Conservation (phyloP, 2,888 invertebrate genomes). For the Euplexia lucipara region DNA sequence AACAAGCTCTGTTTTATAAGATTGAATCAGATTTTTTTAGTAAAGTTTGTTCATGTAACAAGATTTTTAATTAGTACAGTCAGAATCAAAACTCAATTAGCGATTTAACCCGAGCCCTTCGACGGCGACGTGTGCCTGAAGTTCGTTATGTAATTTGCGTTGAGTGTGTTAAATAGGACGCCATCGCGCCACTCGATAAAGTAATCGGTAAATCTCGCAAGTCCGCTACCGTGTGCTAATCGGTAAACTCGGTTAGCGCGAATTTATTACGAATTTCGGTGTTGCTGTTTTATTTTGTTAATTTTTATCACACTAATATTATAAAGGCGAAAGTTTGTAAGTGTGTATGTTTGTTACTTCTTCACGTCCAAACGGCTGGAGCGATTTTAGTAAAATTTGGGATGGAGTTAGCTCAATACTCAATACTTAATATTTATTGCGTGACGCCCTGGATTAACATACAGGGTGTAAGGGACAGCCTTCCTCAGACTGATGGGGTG, state of each 20-base stretch:
- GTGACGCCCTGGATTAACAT: no score
- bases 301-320: no score
- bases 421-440: no score
- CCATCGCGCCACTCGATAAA: not conserved
- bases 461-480: no score
- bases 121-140: constrained; percentile 41
- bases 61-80: constrained; percentile 69
- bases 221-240: constrained; percentile 10
- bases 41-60: constrained; percentile 60
- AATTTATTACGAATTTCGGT: constrained; percentile 8
- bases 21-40: constrained; percentile 42
- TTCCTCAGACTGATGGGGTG: no score
- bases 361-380: no score
- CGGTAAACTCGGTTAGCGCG: constrained; percentile 21
- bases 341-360: no score
- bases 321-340: no score
- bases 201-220: constrained; percentile 27
- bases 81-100: constrained; percentile 71
- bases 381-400: no score
- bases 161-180: constrained; percentile 27
- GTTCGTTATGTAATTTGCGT: constrained; percentile 54
- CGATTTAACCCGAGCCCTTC: constrained; percentile 62
- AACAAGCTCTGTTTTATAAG: constrained; percentile 33
- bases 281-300: constrained; percentile 1
- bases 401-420: no score